Evolutionary conservation across 2,797 vertebrate species (phyloP).

Genomic region (Catostomus latipinnis): DNA sequence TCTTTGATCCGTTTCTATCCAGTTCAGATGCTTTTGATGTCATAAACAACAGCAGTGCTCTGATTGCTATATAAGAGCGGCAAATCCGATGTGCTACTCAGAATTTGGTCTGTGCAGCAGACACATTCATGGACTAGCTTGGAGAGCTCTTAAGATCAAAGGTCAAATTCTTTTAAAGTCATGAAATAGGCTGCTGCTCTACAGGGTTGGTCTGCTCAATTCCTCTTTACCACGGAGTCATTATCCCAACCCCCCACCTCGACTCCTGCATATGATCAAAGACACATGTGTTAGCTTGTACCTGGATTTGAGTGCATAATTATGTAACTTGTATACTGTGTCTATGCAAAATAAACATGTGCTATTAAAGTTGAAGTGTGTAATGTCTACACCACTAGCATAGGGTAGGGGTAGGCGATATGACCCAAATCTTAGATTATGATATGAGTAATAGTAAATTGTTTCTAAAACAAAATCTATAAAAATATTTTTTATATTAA

Average conservation of each 20-base stretch:
- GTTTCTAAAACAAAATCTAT: no score
- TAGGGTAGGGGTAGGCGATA: no score
- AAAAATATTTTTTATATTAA: no score
- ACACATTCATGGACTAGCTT: constrained; percentile 1
- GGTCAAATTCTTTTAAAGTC: constrained; percentile 36
- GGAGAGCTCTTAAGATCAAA: constrained; percentile 29
- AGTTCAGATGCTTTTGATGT: constrained; percentile 16
- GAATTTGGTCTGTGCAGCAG: constrained; percentile 16
- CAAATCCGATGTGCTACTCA: constrained; percentile 1
- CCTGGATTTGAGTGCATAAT: not conserved
- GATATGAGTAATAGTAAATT: no score
- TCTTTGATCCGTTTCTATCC: not conserved
- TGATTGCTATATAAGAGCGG: constrained; percentile 2
- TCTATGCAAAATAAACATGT: no score
- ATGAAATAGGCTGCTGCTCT: constrained; percentile 2
- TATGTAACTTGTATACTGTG: no score
- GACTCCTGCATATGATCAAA: not conserved
- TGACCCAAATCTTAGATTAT: no score
- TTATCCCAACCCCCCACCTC: not conserved
- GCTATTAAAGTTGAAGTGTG: no score
- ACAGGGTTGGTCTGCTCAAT: not conserved
- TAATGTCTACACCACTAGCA: no score
- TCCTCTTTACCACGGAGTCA: not conserved
- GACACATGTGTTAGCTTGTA: not conserved
- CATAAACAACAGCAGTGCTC: not conserved